Base-by-base conservation (phyloP, 2,888 invertebrate genomes). In the Microdon myrmicae region DNA sequence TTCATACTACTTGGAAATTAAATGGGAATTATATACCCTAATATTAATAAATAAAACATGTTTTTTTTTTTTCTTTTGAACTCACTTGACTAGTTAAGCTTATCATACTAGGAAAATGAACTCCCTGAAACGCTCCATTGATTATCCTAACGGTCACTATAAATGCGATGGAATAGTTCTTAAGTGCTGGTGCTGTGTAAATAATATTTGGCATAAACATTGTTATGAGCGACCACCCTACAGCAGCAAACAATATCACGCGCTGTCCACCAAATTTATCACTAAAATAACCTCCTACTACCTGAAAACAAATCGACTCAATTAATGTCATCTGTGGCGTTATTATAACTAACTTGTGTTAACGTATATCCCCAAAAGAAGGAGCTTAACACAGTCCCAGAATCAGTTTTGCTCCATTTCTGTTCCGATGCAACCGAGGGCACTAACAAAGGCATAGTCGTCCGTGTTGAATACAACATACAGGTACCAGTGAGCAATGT, bases 351-450 rank as follows among this genome's bases (percentile, higher is more conserved):
- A 26, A 82, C 81, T 75, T 85, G 85, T 1, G 88, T 89, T 60
- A 87, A 74, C 1, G 86, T 86, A 71, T 89, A 89, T 35, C 89
- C 89, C 88, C 89, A 89, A 73, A 89, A 89, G 73, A 89, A 89
- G 14, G 87, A 85, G 13, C 87, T 87, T 16, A 89, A 76, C 37
- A 88, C 84, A 1, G 85, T 84, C n/a, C 88, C 89, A 2, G 86
- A 84, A 68, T 88, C 85, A 12, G 85, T 84, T 79, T 87, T 88
- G 70, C 83, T 85, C 88, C 88, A 89, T 48, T 83, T 82, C 71
- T 85, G 82, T 69, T 87, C 86, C 41, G 84, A 81, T 26, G 86
- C 83, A 39, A 88, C 84, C 1, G 85, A 80, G 9, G 86, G 85
- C 54, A 86, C 82, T 56, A 86, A 81, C 35, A 89, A 77, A 7